Base-by-base conservation (phyloP, 2,113 vertebrate species). In the Phocoena sinus region DNA sequence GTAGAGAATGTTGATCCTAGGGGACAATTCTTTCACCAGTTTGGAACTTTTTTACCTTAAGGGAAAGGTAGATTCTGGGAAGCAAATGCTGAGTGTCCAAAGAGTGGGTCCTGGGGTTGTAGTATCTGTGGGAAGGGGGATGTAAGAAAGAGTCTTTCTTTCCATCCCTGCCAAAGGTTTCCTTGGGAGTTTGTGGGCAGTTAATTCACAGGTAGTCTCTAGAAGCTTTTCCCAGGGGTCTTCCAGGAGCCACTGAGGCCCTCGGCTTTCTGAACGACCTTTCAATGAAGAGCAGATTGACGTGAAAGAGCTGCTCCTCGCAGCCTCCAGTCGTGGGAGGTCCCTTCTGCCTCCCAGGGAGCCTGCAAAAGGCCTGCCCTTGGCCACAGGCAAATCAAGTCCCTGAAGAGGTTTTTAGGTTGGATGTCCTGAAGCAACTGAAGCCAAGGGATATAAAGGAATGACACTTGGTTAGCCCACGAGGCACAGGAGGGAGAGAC, bases 371-470 rank as follows among this genome's bases (percentile, higher is more conserved):
- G 87, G 89, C 73, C 73, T 96, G 18, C 63, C 94, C 73, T 83
- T 86, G 62, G 80, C 56, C 67, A 93, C 77, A 95, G 79, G 58
- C 65, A 97, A 91, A 95, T 17, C 77, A 8, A 92, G 62, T 95
- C 74, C 91, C 91, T 1, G 8, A 95, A 68, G 53, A 88, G 62
- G 73, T 41, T 53, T 77, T 77, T 33, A 9, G 68, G 26, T 68
- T 91, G 88, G 81, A 94, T 95, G 20, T 2, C 58, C 82, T 82
- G n/a, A 96, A 97, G 89, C 47, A 74, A 47, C 58, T 96, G 89
- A 36, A 74, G 77, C 88, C 79, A 62, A 71, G 44, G 20, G 20
- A 38, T 44, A 15, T 4, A 68, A n/a, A 94, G 62, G 36, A 89
- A 79, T 13, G 28, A 58, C 3, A 12, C 44, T 20, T 23, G 5